Evolutionary conservation across 2,113 vertebrate species (phyloP).

Genomic region (Scopus umbretta): DNA sequence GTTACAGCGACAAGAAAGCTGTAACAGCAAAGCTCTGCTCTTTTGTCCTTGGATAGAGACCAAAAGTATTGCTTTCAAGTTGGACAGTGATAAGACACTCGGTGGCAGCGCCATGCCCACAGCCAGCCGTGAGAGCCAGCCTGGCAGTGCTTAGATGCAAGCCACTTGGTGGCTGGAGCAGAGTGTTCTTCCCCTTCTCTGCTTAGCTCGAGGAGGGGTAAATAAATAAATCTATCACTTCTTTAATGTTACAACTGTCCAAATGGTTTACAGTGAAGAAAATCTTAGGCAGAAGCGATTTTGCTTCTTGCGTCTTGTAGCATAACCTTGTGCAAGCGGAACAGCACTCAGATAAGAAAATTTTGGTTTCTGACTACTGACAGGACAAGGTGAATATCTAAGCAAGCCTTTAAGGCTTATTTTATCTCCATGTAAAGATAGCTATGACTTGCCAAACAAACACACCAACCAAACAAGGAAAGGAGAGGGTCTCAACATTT

Average conservation of each 20-base stretch:
- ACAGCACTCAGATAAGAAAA: not conserved
- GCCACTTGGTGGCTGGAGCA: not conserved
- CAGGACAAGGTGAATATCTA: not conserved
- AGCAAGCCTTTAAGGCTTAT: not conserved
- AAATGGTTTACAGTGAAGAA: not conserved
- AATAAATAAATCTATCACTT: not conserved
- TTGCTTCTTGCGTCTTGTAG: not conserved
- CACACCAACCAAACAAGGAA: not conserved
- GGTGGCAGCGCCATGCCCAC: conserved; percentile 5
- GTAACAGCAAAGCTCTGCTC: not conserved
- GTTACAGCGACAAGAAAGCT: not conserved
- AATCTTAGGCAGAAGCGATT: not conserved
- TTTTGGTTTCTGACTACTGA: not conserved
- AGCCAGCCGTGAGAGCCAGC: not conserved
- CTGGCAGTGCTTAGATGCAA: not conserved
- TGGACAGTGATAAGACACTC: conserved; percentile 23
- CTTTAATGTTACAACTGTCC: not conserved
- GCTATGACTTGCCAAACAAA: not conserved
- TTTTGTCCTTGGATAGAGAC: not conserved
- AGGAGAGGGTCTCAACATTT: not conserved
- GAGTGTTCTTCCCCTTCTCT: not conserved
- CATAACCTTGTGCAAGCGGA: not conserved
- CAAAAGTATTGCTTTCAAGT: conserved; percentile 1
- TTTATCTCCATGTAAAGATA: not conserved
- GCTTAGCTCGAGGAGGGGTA: not conserved